Evolutionary conservation across 2,797 vertebrate genomes (phyloP), one percentile per base, ranked within the genome.

Genomic region (Crocidura indochinensis): DNA sequence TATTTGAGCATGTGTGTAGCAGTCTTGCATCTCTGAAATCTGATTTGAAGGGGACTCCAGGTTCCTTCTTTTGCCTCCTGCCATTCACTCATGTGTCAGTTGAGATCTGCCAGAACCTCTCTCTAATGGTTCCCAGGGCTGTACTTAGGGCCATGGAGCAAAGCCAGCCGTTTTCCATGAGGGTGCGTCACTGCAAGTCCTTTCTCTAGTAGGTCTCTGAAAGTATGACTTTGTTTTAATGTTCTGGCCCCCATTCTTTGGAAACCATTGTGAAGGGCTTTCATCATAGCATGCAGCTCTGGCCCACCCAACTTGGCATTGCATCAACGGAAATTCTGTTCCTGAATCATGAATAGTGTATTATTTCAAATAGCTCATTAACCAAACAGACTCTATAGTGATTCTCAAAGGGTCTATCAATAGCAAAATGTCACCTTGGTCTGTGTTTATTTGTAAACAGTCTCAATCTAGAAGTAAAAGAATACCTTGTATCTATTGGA

Each of bases 281-380:
- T 96, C 91, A 80, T 84, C 79, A 80, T 2, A 27, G 69, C 29
- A 22, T 56, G 94, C 83, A 91, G 65, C 69, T 17, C 26, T 78
- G 73, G 94, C 88, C 91, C 91, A 93, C 91, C 90, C 94, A 92
- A 88, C 38, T 56, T 8, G 65, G 73, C 76, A 79, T 38, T 77
- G 82, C 69, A 72, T 88, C 74, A 75, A 47, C 0, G 2, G 79
- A 92, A 79, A 92, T 80, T 96, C 68, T 78, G 80, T 77, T 69
- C 51, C 80, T 19, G 38, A 88, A 74, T 78, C 31, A 27, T 80
- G 76, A 38, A 62, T 78, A 73, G 83, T 90, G 31, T 78, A 81
- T 92, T 95, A 81, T 92, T 95, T 92, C 93, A 95, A 76, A 93
- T 68, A 85, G 47, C 53, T 91, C 90, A 75, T 91, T 93, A 95